Conservation (phyloP, 1,140 invertebrate species). For the Aricia agestis region DNA sequence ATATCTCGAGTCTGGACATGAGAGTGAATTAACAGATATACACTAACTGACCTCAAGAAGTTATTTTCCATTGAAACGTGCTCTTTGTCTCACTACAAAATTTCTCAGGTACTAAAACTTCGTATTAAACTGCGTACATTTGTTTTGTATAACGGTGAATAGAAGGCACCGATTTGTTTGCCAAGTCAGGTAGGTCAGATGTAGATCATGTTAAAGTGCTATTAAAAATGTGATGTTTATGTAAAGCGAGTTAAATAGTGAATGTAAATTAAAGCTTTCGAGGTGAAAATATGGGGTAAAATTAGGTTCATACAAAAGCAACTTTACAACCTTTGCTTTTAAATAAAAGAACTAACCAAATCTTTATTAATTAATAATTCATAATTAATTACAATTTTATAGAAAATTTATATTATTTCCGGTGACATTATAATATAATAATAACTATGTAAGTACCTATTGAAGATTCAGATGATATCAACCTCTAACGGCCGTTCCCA, state of each 20-base stretch:
- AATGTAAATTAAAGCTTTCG: background rate
- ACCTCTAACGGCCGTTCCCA: no score
- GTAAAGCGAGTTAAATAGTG: background rate
- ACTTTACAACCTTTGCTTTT: no score
- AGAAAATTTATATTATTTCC: no score
- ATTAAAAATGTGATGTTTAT: slow-evolving; percentile 10
- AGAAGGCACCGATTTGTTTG: slow-evolving; percentile 20
- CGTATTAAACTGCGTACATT: slow-evolving; percentile 21
- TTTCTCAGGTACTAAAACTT: slow-evolving; percentile 22
- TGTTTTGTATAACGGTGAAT: slow-evolving; percentile 21
- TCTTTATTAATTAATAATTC: no score
- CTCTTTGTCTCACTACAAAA: slow-evolving; percentile 21
- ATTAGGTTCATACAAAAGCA: no score
- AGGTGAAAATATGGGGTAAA: background rate
- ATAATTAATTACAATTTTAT: no score
- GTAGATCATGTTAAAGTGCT: slow-evolving; percentile 7
- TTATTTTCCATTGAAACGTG: slow-evolving; percentile 21
- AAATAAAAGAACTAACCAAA: no score
- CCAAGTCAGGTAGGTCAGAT: slow-evolving; percentile 18
- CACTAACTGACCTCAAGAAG: slow-evolving; percentile 25
- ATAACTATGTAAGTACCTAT: no score
- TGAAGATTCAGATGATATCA: no score
- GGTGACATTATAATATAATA: no score
- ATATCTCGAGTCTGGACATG: slow-evolving; percentile 33
- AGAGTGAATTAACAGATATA: slow-evolving; percentile 30